Base-by-base conservation (phyloP, 2,888 invertebrate genomes). In the Malacosoma neustria region DNA sequence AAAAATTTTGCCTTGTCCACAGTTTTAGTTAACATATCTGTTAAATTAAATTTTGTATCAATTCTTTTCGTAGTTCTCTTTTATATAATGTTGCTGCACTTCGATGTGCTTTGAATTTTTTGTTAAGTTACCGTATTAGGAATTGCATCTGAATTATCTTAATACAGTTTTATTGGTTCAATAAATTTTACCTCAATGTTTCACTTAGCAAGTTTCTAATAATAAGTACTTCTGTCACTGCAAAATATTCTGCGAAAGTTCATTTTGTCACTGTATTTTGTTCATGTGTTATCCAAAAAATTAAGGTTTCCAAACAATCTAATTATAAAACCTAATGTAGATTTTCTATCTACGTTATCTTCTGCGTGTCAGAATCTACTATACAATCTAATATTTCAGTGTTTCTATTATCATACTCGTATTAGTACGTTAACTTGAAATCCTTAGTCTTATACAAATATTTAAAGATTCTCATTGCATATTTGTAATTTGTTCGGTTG, bases 231-330 rank as follows among this genome's bases (percentile, higher is more conserved):
- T 55, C 56, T 13, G 46, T 53, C 6, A 57, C 54, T 33, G 45
- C 58, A 38, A 39, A 36, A 49, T 59, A 59, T 32, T 59, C 56
- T 12, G 58, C 61, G 36, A 45, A 53, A 14, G 54, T 54, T 5
- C 38, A 46, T 37, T 52, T 53, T 5, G 61, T 53, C 15, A 64
- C 57, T 36, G 11, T 43, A 29, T 35, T 51, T 55, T 65, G 61
- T 54, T 65, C 65, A 13, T 11, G 33, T 31, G 60, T 44, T 55
- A 63, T 66, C 61, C 61, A 67, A 46, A 39, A 54, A 33, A 63
- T 45, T 13, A 47, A 32, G 37, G n/a, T 63, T 65, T 30, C 54
- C 55, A 54, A 43, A 65, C 3, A 67, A 39, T 59, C 57, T 54
- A 14, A 68, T 62, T 1, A 62, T 33, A 51, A 41, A 65, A 3